Evolutionary conservation across 1,140 invertebrate species (phyloP).

Genomic region (Thaumetopoea pityocampa): DNA sequence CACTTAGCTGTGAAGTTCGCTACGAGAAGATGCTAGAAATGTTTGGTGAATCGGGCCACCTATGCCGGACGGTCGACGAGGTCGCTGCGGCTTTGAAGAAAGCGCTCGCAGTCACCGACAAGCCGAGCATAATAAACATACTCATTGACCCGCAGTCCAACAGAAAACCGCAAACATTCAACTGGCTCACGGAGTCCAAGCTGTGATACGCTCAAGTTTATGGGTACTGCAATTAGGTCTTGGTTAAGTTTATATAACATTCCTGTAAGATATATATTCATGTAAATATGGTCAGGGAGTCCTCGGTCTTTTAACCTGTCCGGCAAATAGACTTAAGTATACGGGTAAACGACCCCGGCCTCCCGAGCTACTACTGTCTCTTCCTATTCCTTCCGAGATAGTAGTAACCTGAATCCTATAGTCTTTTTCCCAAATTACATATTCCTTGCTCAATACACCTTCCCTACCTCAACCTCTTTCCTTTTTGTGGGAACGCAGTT

Average conservation of each 20-base stretch:
- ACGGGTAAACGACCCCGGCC: too few species aligned
- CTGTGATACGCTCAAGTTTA: conserved; percentile 76
- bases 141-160: conserved; percentile 92
- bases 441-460: too few species aligned
- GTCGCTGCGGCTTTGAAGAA: conserved; percentile 82
- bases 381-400: too few species aligned
- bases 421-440: too few species aligned
- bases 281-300: too few species aligned
- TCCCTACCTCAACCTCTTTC: too few species aligned
- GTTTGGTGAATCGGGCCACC: conserved; percentile 88
- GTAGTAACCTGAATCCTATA: too few species aligned
- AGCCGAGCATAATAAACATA: conserved; percentile 93
- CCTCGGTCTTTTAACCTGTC: too few species aligned
- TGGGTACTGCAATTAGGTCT: conserved; percentile 1
- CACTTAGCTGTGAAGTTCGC: conserved; percentile 83
- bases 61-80: conserved; percentile 86
- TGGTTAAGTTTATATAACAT: neutral
- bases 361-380: too few species aligned
- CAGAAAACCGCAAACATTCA: conserved; percentile 92
- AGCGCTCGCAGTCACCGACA: conserved; percentile 81
- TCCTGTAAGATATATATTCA: neutral
- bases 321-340: too few species aligned
- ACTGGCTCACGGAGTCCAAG: conserved; percentile 95
- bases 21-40: conserved; percentile 95
- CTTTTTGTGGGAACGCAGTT: too few species aligned